Base-by-base conservation (phyloP, 2,888 invertebrate species). In the Ctena decussata region DNA sequence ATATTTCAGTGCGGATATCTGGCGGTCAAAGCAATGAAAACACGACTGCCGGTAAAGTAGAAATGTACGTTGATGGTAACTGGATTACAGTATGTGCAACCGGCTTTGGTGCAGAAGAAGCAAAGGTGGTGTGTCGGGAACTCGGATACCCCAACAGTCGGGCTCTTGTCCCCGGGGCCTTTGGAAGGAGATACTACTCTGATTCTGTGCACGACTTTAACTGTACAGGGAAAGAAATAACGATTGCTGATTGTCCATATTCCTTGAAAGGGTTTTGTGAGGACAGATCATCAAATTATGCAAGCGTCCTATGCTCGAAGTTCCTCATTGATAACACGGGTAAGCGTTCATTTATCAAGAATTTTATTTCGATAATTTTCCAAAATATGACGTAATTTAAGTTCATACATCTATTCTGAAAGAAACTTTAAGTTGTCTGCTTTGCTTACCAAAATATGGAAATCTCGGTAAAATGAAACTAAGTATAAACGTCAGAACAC, bases 201-300 rank as follows among this genome's bases (percentile, higher is more conserved):
- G 79, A 86, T 12, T 90, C 85, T 78, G 87, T 95, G 30, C 88
- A 91, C 21, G 90, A 91, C 21, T 86, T 95, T 41, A 91, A 96
- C 86, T 98, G 98, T 84, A 89, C 92, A 0, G 93, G 93, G 0
- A 72, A 39, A 6, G 93, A 93, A 76, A 73, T 71, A 21, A 84
- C 91, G 1, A 83, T 93, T 2, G 87, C 87, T 18, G 60, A 84
- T 21, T 93, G 92, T 77, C 80, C 77, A 3, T 89, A 84, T 69
- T 39, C 82, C 18, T 85, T 83, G 35, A 73, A 75, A 0, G 91
- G 91, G 8, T 65, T 83, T 0, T 91, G 91, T 76, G 57, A 80
- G 24, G 86, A 85, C 57, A 80, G 84, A 49, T 86, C 87, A 5
- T 89, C 89, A 1, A 90, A 91, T 70, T 92, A 92, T 78, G 93